These are phyloP conservation scores for Myocastor coypus DNA, from an alignment of 2,113 vertebrate genomes.

Conservation along the genomic window DNA sequence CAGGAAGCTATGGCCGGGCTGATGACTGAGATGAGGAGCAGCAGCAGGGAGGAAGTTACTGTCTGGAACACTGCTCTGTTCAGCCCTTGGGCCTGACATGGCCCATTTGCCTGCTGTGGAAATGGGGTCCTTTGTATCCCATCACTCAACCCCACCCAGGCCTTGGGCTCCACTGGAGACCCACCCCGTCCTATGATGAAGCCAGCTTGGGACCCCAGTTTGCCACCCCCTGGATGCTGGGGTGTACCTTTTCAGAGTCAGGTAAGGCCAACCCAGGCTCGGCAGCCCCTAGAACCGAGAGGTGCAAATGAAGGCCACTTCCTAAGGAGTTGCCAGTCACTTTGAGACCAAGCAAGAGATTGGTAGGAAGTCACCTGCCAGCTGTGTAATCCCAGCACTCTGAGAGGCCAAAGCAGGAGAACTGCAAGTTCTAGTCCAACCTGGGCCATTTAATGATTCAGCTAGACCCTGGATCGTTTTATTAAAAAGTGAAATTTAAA, in stretches of 20 bases:
- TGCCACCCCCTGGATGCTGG: not conserved
- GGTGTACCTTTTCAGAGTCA: not conserved
- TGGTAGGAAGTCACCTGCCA: not conserved
- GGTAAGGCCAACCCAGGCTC: not conserved
- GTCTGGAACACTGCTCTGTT: too few relatives aligned
- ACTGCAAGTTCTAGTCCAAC: not conserved
- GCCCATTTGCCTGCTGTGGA: too few relatives aligned
- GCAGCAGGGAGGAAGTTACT: rapidly evolving
- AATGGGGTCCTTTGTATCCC: not conserved
- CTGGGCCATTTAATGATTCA: not conserved
- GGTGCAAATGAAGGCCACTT: not conserved
- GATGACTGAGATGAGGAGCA: not conserved
- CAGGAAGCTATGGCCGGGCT: not conserved
- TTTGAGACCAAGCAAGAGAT: not conserved
- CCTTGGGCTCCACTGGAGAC: not conserved
- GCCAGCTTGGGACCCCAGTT: rapidly evolving
- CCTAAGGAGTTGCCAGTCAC: not conserved
- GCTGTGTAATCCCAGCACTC: not conserved
- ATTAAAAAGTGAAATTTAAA: not conserved
- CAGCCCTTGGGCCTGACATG: rapidly evolving
- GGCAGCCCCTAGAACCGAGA: not conserved
- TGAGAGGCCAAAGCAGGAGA: not conserved
- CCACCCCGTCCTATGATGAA: rapidly evolving
- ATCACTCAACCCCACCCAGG: not conserved
- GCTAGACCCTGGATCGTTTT: not conserved